A percentile compares a stretch with the other conserved stretches of the same genome.
These are phyloP conservation scores for Netelia virgata DNA, from an alignment of 2,888 invertebrate genomes.

Conservation along the genomic window DNA sequence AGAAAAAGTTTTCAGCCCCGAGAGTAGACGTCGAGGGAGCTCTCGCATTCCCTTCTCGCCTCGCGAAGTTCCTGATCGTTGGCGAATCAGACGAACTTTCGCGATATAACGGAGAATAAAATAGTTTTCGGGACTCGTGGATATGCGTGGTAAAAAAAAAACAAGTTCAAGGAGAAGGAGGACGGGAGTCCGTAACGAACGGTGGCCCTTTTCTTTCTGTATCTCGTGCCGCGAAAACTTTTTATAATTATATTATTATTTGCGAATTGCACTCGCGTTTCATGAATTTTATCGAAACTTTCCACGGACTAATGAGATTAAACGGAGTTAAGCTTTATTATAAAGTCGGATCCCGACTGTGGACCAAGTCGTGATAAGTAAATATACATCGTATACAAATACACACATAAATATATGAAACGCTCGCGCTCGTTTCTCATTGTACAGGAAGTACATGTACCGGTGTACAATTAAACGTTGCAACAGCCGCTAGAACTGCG, in stretches of 20 bases:
- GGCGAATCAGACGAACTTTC: background rate
- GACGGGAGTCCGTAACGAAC: too few species aligned
- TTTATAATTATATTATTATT: background rate
- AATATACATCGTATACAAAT: background rate
- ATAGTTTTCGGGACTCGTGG: background rate
- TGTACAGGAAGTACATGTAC: background rate
- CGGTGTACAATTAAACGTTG: background rate
- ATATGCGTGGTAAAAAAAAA: background rate
- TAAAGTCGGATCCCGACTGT: background rate
- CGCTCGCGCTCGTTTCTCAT: background rate
- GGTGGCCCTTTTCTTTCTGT: background rate
- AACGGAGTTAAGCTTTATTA: background rate
- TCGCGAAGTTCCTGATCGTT: background rate
- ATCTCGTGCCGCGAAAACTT: background rate
- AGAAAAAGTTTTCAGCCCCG: slow-evolving; percentile 40
- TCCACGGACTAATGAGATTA: background rate
- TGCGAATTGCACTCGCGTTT: background rate
- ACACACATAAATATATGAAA: background rate
- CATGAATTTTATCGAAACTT: background rate
- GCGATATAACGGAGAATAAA: background rate
- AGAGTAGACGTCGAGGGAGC: background rate
- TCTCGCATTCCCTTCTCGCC: too few species aligned
- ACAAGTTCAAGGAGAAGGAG: background rate
- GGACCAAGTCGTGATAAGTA: background rate
- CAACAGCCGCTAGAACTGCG: slow-evolving; percentile 3